Percentiles rank a stretch among this genome's conserved stretches.
Conservation (phyloP, 1,140 invertebrate genomes). For the Tyrophagus putrescentiae region DNA sequence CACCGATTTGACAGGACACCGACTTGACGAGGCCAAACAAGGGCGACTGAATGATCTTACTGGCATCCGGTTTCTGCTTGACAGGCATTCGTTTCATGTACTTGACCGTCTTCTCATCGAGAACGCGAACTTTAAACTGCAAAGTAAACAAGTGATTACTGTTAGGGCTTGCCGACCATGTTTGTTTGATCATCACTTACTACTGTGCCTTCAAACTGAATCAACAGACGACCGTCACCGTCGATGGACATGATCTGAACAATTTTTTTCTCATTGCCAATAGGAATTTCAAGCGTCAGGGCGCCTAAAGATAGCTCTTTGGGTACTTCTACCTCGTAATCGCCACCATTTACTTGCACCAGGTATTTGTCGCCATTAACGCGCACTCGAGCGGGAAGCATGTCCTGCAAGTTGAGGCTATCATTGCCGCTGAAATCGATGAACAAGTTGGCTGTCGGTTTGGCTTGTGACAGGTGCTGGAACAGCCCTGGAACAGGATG, state of each 20-base stretch:
- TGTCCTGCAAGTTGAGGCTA: neutral
- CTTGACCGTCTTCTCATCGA: constrained; percentile 37
- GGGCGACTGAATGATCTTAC: constrained; percentile 44
- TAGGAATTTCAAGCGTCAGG: constrained; percentile 37
- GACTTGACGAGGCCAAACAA: constrained; percentile 55
- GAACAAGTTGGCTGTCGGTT: neutral
- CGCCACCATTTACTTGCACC: constrained; percentile 33
- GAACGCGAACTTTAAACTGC: constrained; percentile 39
- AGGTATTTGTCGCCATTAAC: neutral
- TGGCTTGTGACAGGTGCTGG: neutral
- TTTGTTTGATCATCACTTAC: constrained; percentile 29
- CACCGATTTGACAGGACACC: constrained; percentile 43
- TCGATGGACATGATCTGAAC: constrained; percentile 41
- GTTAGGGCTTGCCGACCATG: constrained; percentile 13
- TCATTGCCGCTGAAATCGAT: neutral
- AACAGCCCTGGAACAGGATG: neutral
- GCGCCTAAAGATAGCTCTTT: constrained; percentile 39
- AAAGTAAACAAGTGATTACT: constrained; percentile 24
- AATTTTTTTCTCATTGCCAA: constrained; percentile 37
- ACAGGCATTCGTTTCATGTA: constrained; percentile 42
- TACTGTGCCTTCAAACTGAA: constrained; percentile 38
- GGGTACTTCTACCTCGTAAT: constrained; percentile 31
- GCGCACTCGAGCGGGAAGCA: neutral
- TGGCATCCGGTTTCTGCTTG: constrained; percentile 40
- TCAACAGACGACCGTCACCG: constrained; percentile 38